A percentile compares a stretch with the other conserved stretches of the same genome.
Conservation (phyloP, 2,888 invertebrate species). For the Neoitamus cyanurus region DNA sequence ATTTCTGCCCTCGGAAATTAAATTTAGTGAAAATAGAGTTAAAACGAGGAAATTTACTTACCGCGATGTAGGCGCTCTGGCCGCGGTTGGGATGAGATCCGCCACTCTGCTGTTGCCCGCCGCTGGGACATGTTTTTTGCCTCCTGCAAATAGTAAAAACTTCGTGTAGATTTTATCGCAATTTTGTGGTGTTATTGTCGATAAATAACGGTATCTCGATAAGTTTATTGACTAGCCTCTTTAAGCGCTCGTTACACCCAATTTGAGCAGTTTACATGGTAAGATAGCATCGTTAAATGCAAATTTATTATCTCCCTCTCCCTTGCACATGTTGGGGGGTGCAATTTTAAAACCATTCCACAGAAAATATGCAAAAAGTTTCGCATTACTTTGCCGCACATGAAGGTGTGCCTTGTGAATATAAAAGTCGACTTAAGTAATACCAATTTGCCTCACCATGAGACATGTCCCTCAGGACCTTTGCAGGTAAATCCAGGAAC, state of each 20-base stretch:
- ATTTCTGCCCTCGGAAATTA: constrained; percentile 31
- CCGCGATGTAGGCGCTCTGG: constrained; percentile 44
- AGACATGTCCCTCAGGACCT: neutral
- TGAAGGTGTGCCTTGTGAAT: neutral
- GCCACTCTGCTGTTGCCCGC: neutral
- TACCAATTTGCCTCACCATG: neutral
- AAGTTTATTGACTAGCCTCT: neutral
- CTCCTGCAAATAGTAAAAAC: constrained; percentile 24
- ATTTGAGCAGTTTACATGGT: neutral
- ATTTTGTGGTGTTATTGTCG: neutral
- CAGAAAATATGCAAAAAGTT: neutral
- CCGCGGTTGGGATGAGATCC: constrained; percentile 15
- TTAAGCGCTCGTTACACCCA: neutral
- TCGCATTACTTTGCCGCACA: neutral
- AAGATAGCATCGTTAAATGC: neutral
- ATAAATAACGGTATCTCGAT: neutral
- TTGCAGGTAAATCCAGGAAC: neutral
- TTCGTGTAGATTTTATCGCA: neutral
- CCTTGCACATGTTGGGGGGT: too few relatives aligned
- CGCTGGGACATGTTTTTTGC: constrained; percentile 13
- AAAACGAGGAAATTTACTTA: constrained; percentile 38
- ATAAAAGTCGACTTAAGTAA: neutral
- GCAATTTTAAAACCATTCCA: neutral
- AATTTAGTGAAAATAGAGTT: constrained; percentile 30
- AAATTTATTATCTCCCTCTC: neutral